Base-by-base conservation (phyloP, 1,140 invertebrate species). In the Halotydeus destructor region DNA sequence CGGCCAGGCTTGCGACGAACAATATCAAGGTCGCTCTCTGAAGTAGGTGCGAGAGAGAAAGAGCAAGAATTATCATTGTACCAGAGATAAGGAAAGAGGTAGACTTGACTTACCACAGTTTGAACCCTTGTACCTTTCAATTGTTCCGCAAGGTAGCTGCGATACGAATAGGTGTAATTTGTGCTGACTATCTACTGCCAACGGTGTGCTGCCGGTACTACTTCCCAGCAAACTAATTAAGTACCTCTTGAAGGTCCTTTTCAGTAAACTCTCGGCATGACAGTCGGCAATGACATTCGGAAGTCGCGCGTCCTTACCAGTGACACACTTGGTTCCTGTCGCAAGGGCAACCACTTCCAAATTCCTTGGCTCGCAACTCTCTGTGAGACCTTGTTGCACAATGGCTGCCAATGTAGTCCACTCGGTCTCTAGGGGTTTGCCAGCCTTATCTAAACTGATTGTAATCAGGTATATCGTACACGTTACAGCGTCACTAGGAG, bases 261-360 rank as follows among this genome's bases (percentile, higher is more conserved):
- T 41, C 23, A 5, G 8, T 11, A 41, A 3, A 19, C n/a, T 14
- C 33, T 41, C 39, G 14, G 39, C 39, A 22, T 41, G 39, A 19
- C 27, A 31, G 18, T 41, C 39, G 14, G 33, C 33, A 12, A 41
- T 12, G 5, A 41, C 27, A 22, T 41, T 41, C 4, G n/a, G 2
- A 2, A 31, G 3, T 41, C 33, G 21, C 1, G 39, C 21, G 31
- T 12, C 18, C 6, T 19, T n/a, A 12, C 39, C 39, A 31, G 39
- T 31, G 12, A 32, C 22, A 19, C 27, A 41, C 19, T 41, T 41
- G 9, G 39, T 41, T 31, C 39, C 39, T 2, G 39, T 41, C n/a
- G 39, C 26, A n/a, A 41, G 33, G 5, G 12, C 31, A 5, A 16
- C 18, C 1, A 41, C 3, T 2, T 30, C 14, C 31, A 41, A 31